phyloP scores from a whole-genome alignment of 1,140 invertebrate genomes.

The Apolygus lucorum region DNA sequence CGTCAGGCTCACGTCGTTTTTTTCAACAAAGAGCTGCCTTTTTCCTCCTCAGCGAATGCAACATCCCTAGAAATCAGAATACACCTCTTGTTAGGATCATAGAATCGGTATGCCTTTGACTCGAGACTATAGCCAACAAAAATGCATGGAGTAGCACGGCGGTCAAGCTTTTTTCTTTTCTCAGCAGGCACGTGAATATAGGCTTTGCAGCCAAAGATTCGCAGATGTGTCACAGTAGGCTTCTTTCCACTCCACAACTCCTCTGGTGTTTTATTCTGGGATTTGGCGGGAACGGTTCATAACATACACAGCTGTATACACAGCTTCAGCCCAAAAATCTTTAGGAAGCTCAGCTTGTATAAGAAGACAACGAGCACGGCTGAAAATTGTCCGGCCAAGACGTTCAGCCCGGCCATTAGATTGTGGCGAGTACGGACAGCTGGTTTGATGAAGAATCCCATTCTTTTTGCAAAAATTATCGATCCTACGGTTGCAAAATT shows the following conservation, averaged over 20 bases:
- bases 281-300: neutral
- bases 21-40: neutral
- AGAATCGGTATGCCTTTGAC: slow-evolving; percentile 16
- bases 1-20: neutral
- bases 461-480: too few species aligned
- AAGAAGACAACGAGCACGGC: too few species aligned
- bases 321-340: slow-evolving; percentile 41
- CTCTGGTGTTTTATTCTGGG: slow-evolving; percentile 24
- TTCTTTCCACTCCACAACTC: slow-evolving; percentile 30
- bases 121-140: too few species aligned
- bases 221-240: slow-evolving; percentile 27
- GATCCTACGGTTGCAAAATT: too few species aligned
- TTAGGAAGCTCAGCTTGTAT: too few species aligned
- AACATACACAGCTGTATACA: neutral
- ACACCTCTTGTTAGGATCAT: neutral
- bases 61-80: neutral
- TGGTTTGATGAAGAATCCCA: too few species aligned
- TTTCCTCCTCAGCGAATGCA: too few species aligned
- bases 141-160: slow-evolving; percentile 15
- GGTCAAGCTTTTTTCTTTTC: slow-evolving; percentile 23
- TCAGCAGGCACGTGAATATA: slow-evolving; percentile 29
- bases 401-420: too few species aligned
- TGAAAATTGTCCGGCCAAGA: too few species aligned
- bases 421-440: too few species aligned
- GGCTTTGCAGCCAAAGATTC: slow-evolving; percentile 27